Base-by-base conservation (phyloP, 2,888 invertebrate genomes). In the Mythimna ferrago region DNA sequence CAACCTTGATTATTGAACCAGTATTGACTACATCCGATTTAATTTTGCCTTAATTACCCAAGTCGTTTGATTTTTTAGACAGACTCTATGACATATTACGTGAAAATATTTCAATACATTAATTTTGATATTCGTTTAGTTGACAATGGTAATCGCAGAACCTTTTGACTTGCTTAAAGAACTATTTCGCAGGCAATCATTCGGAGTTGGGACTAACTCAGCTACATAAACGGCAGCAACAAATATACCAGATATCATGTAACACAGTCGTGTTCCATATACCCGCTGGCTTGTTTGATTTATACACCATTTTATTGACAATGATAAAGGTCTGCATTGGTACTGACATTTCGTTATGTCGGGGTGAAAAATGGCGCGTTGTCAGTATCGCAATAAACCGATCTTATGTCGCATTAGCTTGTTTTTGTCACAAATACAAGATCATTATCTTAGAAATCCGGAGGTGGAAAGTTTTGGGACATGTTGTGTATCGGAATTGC, bases 271-370 rank as follows among this genome's bases (percentile, higher is more conserved):
- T 71, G 81, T 79, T 76, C 65, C 70, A 81, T 71, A 84, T 80
- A 83, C 75, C 78, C 78, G 81, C 84, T 85, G 84, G 87, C 85
- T 87, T 87, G 87, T 91, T 92, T 92, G 92, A 94, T 92, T 92
- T 92, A 93, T 91, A 91, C 89, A 91, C 85, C 89, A 87, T 88
- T 90, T 91, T 93, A 93, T 93, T 94, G 94, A 94, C 93, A 94
- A 93, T 94, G 94, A 95, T 91, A 93, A 92, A 94, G 95, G 95
- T 94, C 90, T 89, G 89, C 87, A 87, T 90, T 93, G 94, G 87
- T 87, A 86, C 90, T 92, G 95, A 94, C 94, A 89, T 93, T 92
- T 94, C 92, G 93, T 93, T 93, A 93, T 92, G 90, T 89, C 87
- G 84, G 88, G 88, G 88, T 93, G 93, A 94, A 93, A 94, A 93